Evolutionary conservation across 2,888 invertebrate species (phyloP).

Genomic region (Ligdia adustata): DNA sequence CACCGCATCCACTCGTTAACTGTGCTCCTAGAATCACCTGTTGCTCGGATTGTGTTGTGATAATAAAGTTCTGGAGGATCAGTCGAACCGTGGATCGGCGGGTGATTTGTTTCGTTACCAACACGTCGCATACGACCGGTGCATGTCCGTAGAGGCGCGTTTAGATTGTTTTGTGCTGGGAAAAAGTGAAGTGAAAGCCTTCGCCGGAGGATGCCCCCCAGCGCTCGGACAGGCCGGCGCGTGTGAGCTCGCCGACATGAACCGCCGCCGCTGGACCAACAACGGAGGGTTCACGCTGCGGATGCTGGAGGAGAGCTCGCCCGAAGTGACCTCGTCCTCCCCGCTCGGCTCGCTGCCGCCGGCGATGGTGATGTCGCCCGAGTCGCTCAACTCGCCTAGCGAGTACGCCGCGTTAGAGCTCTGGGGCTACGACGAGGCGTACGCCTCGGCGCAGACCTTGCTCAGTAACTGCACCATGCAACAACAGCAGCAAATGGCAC

Average conservation of each 20-base stretch:
- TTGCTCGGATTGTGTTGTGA: constrained; percentile 71
- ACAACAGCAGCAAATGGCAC: constrained; percentile 71
- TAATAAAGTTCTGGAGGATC: constrained; percentile 39
- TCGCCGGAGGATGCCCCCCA: constrained; percentile 76
- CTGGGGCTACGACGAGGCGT: constrained; percentile 89
- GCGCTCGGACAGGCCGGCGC: constrained; percentile 64
- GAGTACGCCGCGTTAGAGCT: constrained; percentile 92
- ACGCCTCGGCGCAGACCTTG: constrained; percentile 72
- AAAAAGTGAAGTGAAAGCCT: constrained; percentile 81
- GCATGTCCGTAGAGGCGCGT: constrained; percentile 69
- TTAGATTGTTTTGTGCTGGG: constrained; percentile 76
- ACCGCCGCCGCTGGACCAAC: constrained; percentile 91
- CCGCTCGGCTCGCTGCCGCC: constrained; percentile 86
- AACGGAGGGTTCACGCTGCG: constrained; percentile 87
- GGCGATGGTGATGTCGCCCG: constrained; percentile 90
- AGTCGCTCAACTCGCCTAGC: constrained; percentile 87
- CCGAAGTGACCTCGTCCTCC: constrained; percentile 91
- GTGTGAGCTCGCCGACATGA: constrained; percentile 85
- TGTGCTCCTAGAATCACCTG: constrained; percentile 64
- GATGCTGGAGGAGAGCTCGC: constrained; percentile 89
- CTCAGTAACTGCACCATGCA: constrained; percentile 78
- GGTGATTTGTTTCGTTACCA: constrained; percentile 60
- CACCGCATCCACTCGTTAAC: constrained; percentile 54
- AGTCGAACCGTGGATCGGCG: constrained; percentile 9
- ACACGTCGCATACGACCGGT: constrained; percentile 61